These are phyloP conservation scores for Synanthedon formicaeformis DNA, from an alignment of 2,888 invertebrate genomes.

Conservation along the genomic window DNA sequence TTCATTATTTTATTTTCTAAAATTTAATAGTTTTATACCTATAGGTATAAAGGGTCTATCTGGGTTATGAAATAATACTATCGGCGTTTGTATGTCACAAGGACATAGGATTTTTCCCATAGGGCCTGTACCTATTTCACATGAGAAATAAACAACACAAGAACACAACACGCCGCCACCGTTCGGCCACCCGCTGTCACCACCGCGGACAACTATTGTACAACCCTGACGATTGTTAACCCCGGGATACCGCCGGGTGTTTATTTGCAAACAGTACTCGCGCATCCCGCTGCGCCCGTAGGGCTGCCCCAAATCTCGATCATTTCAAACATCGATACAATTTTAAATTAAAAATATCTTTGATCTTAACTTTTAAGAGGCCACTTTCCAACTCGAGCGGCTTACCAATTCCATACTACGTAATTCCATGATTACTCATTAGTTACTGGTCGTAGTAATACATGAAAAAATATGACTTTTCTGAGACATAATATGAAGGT, in stretches of 20 bases:
- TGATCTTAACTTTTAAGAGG: no score
- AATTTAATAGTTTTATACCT: no score
- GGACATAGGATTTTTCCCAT: conserved; percentile 14
- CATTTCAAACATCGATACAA: background rate
- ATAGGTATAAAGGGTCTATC: no score
- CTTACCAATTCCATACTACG: no score
- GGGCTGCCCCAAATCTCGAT: background rate
- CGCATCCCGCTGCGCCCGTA: conserved; percentile 36
- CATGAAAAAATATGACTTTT: no score
- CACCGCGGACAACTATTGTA: conserved; percentile 37
- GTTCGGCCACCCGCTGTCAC: conserved; percentile 7
- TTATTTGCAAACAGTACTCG: conserved; percentile 64
- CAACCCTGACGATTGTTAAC: conserved; percentile 24
- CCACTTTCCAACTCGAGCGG: no score
- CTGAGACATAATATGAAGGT: no score
- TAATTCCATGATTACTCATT: no score
- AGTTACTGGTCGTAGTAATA: no score
- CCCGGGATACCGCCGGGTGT: conserved; percentile 51
- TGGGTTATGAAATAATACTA: background rate
- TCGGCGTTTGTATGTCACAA: background rate
- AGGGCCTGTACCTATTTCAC: conserved; percentile 38
- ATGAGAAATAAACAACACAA: conserved; percentile 35
- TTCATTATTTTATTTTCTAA: no score
- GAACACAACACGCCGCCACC: conserved; percentile 4
- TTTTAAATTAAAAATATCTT: no score